Percentiles rank a stretch among this genome's conserved stretches.
Conservation (phyloP, 2,888 invertebrate species). For the Coronaproctus castanopsis region DNA sequence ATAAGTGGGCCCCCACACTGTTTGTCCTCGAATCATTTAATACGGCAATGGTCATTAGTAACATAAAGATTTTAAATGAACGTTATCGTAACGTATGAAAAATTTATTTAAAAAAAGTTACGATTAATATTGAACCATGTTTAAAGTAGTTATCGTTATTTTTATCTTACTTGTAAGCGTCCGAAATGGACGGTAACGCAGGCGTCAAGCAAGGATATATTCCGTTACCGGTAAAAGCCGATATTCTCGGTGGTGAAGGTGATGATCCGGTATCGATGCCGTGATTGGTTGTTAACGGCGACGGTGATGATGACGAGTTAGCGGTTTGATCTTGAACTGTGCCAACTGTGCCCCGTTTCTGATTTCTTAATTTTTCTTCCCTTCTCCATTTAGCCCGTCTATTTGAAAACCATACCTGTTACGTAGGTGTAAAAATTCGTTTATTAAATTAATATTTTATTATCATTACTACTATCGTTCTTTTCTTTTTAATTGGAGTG, state of each 20-base stretch:
- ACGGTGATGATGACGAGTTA: slow-evolving; percentile 31
- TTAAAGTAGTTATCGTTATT: no score
- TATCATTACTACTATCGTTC: neutral
- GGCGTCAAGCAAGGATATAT: slow-evolving; percentile 37
- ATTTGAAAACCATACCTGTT: slow-evolving; percentile 98
- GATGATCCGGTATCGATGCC: slow-evolving; percentile 3
- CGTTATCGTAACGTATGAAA: no score
- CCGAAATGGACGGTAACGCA: slow-evolving; percentile 24
- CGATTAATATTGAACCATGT: no score
- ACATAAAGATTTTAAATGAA: no score
- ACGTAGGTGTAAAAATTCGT: slow-evolving; percentile 6
- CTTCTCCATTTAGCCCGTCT: slow-evolving; percentile 96
- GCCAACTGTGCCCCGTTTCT: slow-evolving; percentile 30
- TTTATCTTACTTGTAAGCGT: slow-evolving; percentile 49
- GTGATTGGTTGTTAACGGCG: slow-evolving; percentile 27
- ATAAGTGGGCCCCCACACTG: no score
- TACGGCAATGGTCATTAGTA: no score
- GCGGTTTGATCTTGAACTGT: slow-evolving; percentile 23
- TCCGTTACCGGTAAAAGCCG: slow-evolving; percentile 34
- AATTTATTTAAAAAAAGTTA: no score
- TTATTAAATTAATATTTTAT: neutral
- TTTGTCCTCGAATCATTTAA: no score
- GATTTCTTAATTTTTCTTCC: slow-evolving; percentile 93
- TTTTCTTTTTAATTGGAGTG: slow-evolving; percentile 1
- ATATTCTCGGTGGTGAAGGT: slow-evolving; percentile 10